Base-by-base conservation (phyloP, 2,113 vertebrate species). In the Bostrychus sinensis region DNA sequence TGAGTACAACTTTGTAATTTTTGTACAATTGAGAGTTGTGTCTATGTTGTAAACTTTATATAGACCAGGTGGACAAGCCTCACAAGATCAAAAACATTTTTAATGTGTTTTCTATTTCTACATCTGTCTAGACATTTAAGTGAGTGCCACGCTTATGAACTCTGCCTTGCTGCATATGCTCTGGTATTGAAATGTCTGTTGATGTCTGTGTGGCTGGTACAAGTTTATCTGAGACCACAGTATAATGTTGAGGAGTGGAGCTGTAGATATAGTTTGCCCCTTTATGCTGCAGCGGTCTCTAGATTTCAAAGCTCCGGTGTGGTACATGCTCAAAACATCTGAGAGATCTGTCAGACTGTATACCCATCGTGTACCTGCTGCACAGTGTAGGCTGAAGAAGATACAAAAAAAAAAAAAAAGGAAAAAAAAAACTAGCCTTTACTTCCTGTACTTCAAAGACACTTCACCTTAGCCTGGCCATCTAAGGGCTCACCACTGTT, bases 391-490 rank as follows among this genome's bases (percentile, higher is more conserved):
- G 72, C 71, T 71, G 70, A 84, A 83, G 83, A 82, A 63, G 72
- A 65, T 22, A 55, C 23, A 75, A 34, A 65, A 58, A 58, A 53
- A 66, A 68, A 62, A 48, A 78, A 86, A 74, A 83, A 75, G n/a
- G n/a, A 79, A 65, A 77, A 76, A 51, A 77, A 85, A 77, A 48
- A 77, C 84, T 70, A 76, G 80, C 80, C 87, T 76, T 82, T 82
- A 85, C 87, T 89, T 88, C 89, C 89, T 91, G 88, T 69, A 90
- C 90, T 88, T 93, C 92, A 93, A 93, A 93, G 91, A 41, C 51
- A 64, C 74, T 83, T 89, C 81, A 74, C 78, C 77, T 80, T 83
- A 46, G 77, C 63, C 66, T 76, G 87, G 85, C 87, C 86, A 87
- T 92, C 82, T 83, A 38, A 88, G 83, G 84, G 55, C 78, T 87